phyloP scores from a whole-genome alignment of 2,888 invertebrate genomes.

The Lycia hirtaria region DNA sequence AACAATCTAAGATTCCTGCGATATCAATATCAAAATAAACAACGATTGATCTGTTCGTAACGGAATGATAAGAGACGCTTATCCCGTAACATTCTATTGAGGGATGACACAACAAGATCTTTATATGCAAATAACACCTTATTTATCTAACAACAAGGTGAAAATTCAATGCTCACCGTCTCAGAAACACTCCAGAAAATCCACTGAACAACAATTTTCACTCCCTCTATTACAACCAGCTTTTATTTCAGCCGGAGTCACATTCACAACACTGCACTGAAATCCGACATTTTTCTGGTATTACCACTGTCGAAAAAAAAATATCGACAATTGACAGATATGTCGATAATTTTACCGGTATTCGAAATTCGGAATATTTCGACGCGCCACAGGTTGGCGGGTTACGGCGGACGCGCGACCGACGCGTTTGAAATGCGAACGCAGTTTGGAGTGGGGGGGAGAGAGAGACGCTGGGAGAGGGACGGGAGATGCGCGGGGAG shows the following conservation, averaged over 20 bases:
- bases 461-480: conserved; percentile 40
- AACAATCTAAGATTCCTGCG: no score
- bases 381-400: conserved; percentile 44
- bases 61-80: conserved; percentile 1
- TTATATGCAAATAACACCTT: background rate
- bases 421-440: conserved; percentile 58
- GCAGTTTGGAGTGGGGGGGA: conserved; percentile 53
- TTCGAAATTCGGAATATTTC: conserved; percentile 35
- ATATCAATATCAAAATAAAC: conserved; percentile 5
- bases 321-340: background rate
- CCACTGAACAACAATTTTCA: conserved; percentile 19
- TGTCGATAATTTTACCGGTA: conserved; percentile 3
- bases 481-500: conserved; percentile 52
- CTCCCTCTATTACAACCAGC: background rate
- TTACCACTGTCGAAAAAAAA: background rate
- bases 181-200: conserved; percentile 10
- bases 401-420: conserved; percentile 40
- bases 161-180: conserved; percentile 14
- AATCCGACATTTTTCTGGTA: conserved; percentile 14
- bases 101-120: background rate
- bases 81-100: background rate
- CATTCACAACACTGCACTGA: conserved; percentile 27
- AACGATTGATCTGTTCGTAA: conserved; percentile 1
- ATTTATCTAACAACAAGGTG: background rate
- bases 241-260: background rate